Evolutionary conservation across 2,888 invertebrate genomes (phyloP), one percentile per base, ranked within the genome.

Genomic region (Yponomeuta plumbellus): DNA sequence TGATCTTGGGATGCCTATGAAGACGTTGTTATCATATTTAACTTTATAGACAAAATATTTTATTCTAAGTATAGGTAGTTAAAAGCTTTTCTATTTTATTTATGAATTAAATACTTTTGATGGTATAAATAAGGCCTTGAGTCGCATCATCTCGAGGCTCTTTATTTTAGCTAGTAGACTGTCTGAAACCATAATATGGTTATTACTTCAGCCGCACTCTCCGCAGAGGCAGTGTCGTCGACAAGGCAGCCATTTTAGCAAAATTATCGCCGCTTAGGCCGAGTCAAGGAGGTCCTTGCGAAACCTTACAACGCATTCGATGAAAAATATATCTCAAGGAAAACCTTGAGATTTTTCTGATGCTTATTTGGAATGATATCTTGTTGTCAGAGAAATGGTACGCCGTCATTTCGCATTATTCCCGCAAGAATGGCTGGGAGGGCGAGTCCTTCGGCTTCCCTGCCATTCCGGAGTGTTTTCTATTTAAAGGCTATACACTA

Each of bases 181-280:
- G 63, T 57, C 64, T 64, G 70, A 68, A 69, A 68, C 83, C 85
- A 85, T 86, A 88, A 86, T 85, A 86, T 81, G 87, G 86, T 86
- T 88, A 88, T 88, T 86, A 88, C 88, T 86, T 87, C 81, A 85
- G 79, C 81, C 80, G 75, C 75, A 77, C 77, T 74, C 84, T 80
- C 78, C 76, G 79, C 82, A 81, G 77, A 79, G 84, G 76, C 75
- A 76, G 86, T 89, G 89, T 80, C 77, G 87, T 80, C 85, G 89
- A 89, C 89, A 86, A 81, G 86, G 77, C 85, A 80, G 82, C 88
- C 86, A 89, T 89, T 89, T 85, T 83, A 77, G 76, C 75, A 80
- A 84, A 89, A 86, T 88, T 89, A 89, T 89, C 78, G 87, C 89
- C 86, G 84, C 88, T 88, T 85, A 84, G 83, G 81, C 79, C 71